A percentile compares a stretch with the other conserved stretches of the same genome.
phyloP scores from a whole-genome alignment of 2,888 invertebrate genomes.

The Cordilura impudica region DNA sequence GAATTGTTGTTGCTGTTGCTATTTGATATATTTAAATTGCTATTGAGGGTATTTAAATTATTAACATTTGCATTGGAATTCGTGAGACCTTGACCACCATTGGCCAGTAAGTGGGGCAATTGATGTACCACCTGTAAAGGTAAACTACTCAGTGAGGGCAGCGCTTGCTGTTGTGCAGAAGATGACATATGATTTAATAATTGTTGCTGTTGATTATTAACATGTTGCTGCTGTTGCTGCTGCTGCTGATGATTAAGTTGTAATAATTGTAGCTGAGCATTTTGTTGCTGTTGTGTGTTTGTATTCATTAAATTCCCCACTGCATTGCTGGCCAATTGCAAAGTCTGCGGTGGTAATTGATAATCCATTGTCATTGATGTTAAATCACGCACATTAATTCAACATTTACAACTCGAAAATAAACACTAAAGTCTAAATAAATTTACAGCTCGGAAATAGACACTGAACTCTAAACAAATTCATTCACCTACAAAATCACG shows the following conservation, averaged over 20 bases:
- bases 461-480: slow-evolving; percentile 9
- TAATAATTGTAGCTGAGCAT: slow-evolving; percentile 67
- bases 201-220: slow-evolving; percentile 71
- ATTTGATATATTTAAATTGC: slow-evolving; percentile 54
- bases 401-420: slow-evolving; percentile 22
- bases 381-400: slow-evolving; percentile 29
- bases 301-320: slow-evolving; percentile 57
- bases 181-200: slow-evolving; percentile 73
- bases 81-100: slow-evolving; percentile 51
- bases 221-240: slow-evolving; percentile 71
- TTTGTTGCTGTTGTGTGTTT: slow-evolving; percentile 72
- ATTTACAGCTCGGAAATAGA: slow-evolving; percentile 33
- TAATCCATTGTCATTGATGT: slow-evolving; percentile 77
- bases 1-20: slow-evolving; percentile 45
- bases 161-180: slow-evolving; percentile 57
- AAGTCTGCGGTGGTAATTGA: slow-evolving; percentile 77
- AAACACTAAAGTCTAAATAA: background rate
- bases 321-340: slow-evolving; percentile 69
- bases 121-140: slow-evolving; percentile 77
- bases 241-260: slow-evolving; percentile 66
- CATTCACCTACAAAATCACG: slow-evolving; percentile 45
- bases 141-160: slow-evolving; percentile 75
- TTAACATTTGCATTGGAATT: slow-evolving; percentile 23
- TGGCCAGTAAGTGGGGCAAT: slow-evolving; percentile 75
- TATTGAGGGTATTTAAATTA: slow-evolving; percentile 56